phyloP scores from a whole-genome alignment of 2,113 vertebrate genomes.

The Ciconia boyciana region DNA sequence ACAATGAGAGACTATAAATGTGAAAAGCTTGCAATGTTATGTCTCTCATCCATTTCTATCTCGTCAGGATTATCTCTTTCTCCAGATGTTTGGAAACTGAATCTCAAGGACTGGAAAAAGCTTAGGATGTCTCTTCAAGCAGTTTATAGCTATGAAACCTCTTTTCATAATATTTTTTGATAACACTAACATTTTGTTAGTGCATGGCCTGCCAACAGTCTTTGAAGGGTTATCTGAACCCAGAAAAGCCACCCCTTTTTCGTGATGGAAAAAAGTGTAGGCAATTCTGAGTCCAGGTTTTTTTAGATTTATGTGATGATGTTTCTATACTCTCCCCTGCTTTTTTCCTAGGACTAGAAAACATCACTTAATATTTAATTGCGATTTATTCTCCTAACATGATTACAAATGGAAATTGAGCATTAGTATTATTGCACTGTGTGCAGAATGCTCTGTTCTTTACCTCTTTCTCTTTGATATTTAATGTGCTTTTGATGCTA shows the following conservation, averaged over 20 bases:
- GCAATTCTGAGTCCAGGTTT: background rate
- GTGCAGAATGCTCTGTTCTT: background rate
- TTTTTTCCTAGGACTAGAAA: background rate
- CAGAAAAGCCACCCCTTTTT: background rate
- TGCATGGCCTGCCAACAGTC: background rate
- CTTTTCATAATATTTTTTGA: background rate
- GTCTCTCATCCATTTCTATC: background rate
- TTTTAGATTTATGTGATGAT: background rate
- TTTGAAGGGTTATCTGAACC: background rate
- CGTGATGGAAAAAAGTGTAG: background rate
- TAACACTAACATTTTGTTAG: background rate
- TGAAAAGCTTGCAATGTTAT: background rate
- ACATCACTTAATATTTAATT: background rate
- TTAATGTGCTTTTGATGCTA: background rate
- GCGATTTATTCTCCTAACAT: background rate
- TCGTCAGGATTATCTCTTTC: background rate
- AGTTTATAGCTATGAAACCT: background rate
- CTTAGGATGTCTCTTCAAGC: background rate
- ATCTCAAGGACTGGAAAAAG: background rate
- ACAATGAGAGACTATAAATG: background rate
- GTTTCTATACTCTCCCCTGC: rapidly evolving
- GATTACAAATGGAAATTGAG: background rate
- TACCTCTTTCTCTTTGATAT: background rate
- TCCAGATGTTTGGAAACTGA: background rate
- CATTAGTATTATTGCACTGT: background rate